Evolutionary conservation across 2,113 vertebrate species (phyloP), one percentile per base, ranked within the genome.

Genomic region (Poecile atricapillus): DNA sequence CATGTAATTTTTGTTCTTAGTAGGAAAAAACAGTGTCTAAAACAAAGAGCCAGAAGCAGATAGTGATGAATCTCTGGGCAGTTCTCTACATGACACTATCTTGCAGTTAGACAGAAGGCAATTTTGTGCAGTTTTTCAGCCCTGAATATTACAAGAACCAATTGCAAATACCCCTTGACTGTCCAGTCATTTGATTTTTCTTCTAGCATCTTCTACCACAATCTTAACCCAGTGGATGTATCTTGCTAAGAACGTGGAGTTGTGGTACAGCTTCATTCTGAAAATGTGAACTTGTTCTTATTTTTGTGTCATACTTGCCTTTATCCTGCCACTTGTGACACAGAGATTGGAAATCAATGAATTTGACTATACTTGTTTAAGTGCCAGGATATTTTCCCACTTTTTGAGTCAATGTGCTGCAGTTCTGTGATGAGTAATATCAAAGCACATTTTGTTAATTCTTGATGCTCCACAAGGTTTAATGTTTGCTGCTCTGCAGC

Each of bases 361-460:
- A 12, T 67, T 83, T 47, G 82, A 91, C 44, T 94, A 8, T 9
- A 8, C 52, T 84, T 93, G 46, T 41, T 73, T 23, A 81, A 92
- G 71, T 95, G 79, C 71, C 87, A 83, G 62, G 71, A 67, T 93
- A 77, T 86, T 95, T 95, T 80, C 44, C 71, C 60, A 71, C 47
- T 90, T 80, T 33, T 78, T 55, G 87, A 94, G 55, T 79, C 79
- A 74, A 75, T 56, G 64, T 88, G 83, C 75, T 95, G 83, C 78
- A 78, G 73, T 77, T 93, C 52, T 78, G 47, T 83, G 93, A 95
- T 94, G 95, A 88, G 87, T 88, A 83, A 78, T 52, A 92, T 94
- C 79, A 90, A 85, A 96, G 63, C 6, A 4, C 17, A 28, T 74
- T 83, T 90, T 84, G 14, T 77, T 90, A 87, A 91, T 95, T 81